phyloP scores from a whole-genome alignment of 2,797 vertebrate species.

The Halcyon smyrnensis region DNA sequence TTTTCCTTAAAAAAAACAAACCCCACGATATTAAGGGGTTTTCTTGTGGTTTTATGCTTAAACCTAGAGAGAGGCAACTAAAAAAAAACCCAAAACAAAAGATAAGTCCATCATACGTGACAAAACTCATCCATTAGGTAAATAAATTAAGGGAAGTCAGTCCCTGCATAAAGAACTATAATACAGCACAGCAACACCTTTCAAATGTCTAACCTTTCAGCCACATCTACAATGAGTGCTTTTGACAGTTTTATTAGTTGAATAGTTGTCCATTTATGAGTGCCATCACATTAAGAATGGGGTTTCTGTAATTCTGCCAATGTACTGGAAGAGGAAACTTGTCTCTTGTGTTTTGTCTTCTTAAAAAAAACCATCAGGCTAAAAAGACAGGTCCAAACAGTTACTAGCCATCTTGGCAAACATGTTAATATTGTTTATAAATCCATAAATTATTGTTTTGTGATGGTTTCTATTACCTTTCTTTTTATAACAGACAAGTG shows the following conservation, averaged over 20 bases:
- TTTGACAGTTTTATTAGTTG: neutral
- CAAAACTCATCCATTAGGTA: neutral
- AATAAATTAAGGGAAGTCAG: neutral
- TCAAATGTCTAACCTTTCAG: neutral
- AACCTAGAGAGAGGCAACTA: neutral
- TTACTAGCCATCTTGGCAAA: neutral
- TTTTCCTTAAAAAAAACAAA: neutral
- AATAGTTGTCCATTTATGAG: slow-evolving; percentile 1
- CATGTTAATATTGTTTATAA: neutral
- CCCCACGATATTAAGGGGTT: neutral
- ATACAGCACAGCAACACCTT: neutral
- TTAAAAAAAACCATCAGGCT: neutral
- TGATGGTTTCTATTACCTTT: slow-evolving; percentile 20
- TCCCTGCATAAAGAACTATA: neutral
- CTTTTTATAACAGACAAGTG: slow-evolving; percentile 6
- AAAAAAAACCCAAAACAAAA: neutral
- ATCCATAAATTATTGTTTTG: neutral
- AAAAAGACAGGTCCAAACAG: slow-evolving; percentile 5
- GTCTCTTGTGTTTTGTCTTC: neutral
- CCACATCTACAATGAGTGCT: neutral
- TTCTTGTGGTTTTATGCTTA: neutral
- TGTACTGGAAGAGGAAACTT: neutral
- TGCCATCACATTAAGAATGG: neutral
- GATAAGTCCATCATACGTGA: neutral
- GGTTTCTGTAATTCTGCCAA: neutral